Percentiles rank a stretch among this genome's conserved stretches.
Evolutionary conservation across 1,140 invertebrate species (phyloP).

Genomic region (Capitella teleta): DNA sequence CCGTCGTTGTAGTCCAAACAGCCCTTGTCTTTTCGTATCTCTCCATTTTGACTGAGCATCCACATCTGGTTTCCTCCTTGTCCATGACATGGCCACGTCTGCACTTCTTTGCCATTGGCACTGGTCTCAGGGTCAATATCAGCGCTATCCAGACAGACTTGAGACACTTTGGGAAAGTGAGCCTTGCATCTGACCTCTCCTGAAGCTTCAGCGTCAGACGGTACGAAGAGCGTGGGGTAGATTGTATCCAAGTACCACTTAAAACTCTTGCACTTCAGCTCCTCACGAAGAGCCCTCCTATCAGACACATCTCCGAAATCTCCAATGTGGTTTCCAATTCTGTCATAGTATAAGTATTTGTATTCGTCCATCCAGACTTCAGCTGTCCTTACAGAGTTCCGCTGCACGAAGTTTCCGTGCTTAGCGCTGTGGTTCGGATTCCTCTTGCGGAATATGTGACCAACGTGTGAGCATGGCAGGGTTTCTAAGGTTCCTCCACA

Average conservation of each 20-base stretch:
- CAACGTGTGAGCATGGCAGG: slow-evolving; percentile 89
- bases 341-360: slow-evolving; percentile 67
- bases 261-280: slow-evolving; percentile 82
- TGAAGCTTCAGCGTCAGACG: slow-evolving; percentile 47
- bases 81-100: too few species aligned
- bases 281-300: slow-evolving; percentile 59
- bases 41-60: too few species aligned
- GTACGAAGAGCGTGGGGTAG: slow-evolving; percentile 72
- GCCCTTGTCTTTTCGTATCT: too few species aligned
- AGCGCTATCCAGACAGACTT: too few species aligned
- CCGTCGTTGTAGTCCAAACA: too few species aligned
- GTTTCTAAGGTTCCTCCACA: slow-evolving; percentile 93
- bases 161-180: too few species aligned
- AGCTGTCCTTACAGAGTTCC: slow-evolving; percentile 44
- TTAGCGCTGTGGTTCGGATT: slow-evolving; percentile 27
- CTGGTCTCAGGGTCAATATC: too few species aligned
- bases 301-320: slow-evolving; percentile 49
- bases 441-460: slow-evolving; percentile 74
- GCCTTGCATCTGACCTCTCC: slow-evolving; percentile 40
- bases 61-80: too few species aligned
- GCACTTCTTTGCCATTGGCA: too few species aligned
- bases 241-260: slow-evolving; percentile 91
- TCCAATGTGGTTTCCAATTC: too few species aligned
- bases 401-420: slow-evolving; percentile 57
- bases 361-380: slow-evolving; percentile 83